Base-by-base conservation (phyloP, 1,140 invertebrate genomes). In the Paralvinella palmiformis region DNA sequence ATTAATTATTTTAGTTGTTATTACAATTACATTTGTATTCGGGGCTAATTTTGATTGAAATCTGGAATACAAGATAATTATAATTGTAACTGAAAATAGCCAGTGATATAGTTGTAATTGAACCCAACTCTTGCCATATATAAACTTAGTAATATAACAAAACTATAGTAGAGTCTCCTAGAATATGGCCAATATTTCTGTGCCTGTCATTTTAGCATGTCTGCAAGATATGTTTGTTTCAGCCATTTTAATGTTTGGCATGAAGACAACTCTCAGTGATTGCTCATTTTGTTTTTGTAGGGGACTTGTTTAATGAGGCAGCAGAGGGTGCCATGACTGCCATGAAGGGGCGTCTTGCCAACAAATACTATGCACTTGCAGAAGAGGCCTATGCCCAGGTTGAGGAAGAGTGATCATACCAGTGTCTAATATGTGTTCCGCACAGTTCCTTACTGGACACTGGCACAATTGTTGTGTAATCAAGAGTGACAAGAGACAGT, bases 281-380 rank as follows among this genome's bases (percentile, higher is more conserved):
- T n/a, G n/a, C n/a, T n/a, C n/a, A n/a, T n/a, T n/a, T n/a, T n/a
- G n/a, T 33, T n/a, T 32, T 71, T 74, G 17, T 66, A 82, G 83
- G 78, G 56, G 83, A 85, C 53, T 67, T 85, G 56, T 86, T 79
- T 70, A 83, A 72, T 59, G 72, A 79, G 62, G 85, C 85, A 35
- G 85, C 84, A 48, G 84, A 86, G 59, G 69, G 68, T 37, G 85
- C 85, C 3, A 85, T 81, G 72, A 78, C 74, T 58, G 78, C 79
- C 13, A 84, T 84, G 82, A 85, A 86, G 67, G 85, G 85, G 58
- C 75, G 82, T 57, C 71, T 85, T 52, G 84, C 85, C 13, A 83
- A 79, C 68, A 84, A 85, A 71, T 85, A 82, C 68, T 86, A 83
- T 66, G 78, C 78, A 69, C 69, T 82, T 57, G 82, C 85, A 20